Conservation (phyloP, 2,113 vertebrate genomes). For the Camelus bactrianus region DNA sequence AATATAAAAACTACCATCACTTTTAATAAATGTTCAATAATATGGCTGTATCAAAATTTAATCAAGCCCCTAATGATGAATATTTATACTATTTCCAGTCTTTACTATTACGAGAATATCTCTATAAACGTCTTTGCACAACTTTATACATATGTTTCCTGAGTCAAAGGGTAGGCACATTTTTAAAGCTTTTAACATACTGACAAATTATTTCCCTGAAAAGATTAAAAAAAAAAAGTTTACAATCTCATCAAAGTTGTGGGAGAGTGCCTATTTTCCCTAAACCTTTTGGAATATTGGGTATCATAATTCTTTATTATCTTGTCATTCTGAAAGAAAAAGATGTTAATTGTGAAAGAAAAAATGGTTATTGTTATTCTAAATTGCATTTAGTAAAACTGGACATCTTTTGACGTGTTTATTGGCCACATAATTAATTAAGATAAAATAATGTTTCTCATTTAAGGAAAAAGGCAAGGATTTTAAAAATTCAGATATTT, state of each 20-base stretch:
- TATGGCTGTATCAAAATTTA: not conserved
- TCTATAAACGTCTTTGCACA: not conserved
- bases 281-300: slow-evolving; percentile 23
- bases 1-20: not conserved
- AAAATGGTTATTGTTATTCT: slow-evolving; percentile 7
- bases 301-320: not conserved
- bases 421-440: slow-evolving; percentile 6
- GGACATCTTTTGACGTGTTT: not conserved
- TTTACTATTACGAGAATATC: not conserved
- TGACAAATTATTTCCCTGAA: slow-evolving; percentile 31
- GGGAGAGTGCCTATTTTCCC: not conserved
- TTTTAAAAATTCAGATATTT: slow-evolving; percentile 32
- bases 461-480: not conserved
- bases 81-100: not conserved
- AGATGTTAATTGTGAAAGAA: not conserved
- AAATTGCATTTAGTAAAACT: slow-evolving; percentile 53
- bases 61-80: not conserved
- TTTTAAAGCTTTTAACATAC: slow-evolving; percentile 5
- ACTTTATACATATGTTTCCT: not conserved
- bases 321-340: slow-evolving; percentile 43
- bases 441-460: slow-evolving; percentile 37
- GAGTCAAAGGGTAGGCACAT: slow-evolving; percentile 9
- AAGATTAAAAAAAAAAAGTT: not conserved
- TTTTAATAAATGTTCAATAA: slow-evolving; percentile 37
- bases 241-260: not conserved